Base-by-base conservation (phyloP, 2,797 vertebrate species). In the Anguilla anguilla region DNA sequence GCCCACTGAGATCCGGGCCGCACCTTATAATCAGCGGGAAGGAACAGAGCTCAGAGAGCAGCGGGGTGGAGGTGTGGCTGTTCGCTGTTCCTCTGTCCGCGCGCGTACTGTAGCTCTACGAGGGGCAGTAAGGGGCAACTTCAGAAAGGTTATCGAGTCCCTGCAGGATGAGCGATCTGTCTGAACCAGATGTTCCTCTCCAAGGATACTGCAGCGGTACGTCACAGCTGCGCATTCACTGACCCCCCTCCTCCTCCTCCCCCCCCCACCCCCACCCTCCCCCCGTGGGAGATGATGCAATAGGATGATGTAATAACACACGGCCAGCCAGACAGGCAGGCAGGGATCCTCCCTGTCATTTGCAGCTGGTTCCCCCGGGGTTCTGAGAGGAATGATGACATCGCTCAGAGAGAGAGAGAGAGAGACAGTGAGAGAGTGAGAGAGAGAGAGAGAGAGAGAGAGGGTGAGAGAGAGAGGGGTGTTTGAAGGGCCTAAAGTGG, bases 1-100 rank as follows among this genome's bases (percentile, higher is more conserved):
- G 51, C 82, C 43, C 13, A 2, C 82, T 57, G 53, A 69, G 43
- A 51, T 43, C 57, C 61, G 61, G 31, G n/a, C 25, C 43, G 5
- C 57, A 51, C 61, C 85, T 64, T 85, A 85, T 46, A 86, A 86
- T 69, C 57, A 86, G 0, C 72, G 31, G 46, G 35, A 51, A 35
- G 49, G 57, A 31, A 49, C 15, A 15, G 43, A 19, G 35, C 28
- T 46, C 39, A 43, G 61, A 51, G 15, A 49, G 46, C 17, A 72
- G 22, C 6, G 55, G 19, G 17, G 4, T 64, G 57, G 9, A 53
- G 2, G 31, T 13, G 61, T 31, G 82, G 22, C 9, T 57, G 22
- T 19, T n/a, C 5, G 19, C 22, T 51, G 1, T 35, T 31, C 82
- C 43, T 49, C 53, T 28, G 15, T 31, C 15, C 31, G 2, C n/a